Evolutionary conservation across 2,113 vertebrate species (phyloP).

Genomic region (Pygathrix nemaeus): DNA sequence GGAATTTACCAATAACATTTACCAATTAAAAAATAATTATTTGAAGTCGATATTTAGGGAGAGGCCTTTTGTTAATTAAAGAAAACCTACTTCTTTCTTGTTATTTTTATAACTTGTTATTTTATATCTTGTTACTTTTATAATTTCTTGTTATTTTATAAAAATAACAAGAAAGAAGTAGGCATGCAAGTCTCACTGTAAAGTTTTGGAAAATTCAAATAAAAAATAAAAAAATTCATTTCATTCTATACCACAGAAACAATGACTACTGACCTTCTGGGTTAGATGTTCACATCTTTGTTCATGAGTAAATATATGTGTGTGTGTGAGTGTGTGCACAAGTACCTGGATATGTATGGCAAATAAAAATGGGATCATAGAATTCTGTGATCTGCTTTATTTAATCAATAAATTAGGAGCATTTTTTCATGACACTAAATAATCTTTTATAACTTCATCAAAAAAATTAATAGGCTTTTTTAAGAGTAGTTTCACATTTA

Average conservation of each 20-base stretch:
- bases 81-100: background rate
- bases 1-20: background rate
- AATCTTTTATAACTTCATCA: background rate
- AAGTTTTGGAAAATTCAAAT: background rate
- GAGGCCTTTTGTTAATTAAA: background rate
- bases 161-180: background rate
- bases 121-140: too few species aligned
- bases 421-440: conserved; percentile 5
- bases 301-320: background rate
- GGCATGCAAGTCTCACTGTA: background rate
- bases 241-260: background rate
- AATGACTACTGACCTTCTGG: background rate
- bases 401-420: background rate
- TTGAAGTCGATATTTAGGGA: background rate
- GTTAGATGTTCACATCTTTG: background rate
- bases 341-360: background rate
- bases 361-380: background rate
- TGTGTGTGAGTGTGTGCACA: background rate
- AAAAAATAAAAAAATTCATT: background rate
- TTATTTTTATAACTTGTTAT: background rate
- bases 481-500: background rate
- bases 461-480: background rate
- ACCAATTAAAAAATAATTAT: conserved; percentile 29
- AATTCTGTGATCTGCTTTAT: background rate
- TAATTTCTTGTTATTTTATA: background rate